Base-by-base conservation (phyloP, 2,113 vertebrate species). In the Donacobius atricapilla region DNA sequence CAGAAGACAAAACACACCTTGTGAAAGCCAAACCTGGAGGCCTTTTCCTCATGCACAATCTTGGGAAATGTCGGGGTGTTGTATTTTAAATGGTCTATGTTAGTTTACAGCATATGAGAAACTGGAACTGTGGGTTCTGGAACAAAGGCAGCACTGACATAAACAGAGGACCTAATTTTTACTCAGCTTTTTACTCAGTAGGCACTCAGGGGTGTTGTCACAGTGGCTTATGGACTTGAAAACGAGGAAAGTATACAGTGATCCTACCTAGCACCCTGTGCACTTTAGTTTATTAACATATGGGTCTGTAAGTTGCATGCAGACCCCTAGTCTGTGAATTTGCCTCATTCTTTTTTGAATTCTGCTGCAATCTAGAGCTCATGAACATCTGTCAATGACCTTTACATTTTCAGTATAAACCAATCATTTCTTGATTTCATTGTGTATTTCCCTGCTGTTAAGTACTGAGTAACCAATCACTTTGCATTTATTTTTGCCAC, bases 221-320 rank as follows among this genome's bases (percentile, higher is more conserved):
- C 22, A 70, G 6, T 18, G 18, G 33, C 28, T 66, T 37, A 63
- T 30, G 15, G 24, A n/a, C 66, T 42, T 3, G 56, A 56, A 73
- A 89, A 42, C 9, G 53, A 47, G n/a, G 11, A 45, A 47, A 77
- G 17, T 21, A n/a, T 19, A 25, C 6, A 56, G n/a, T 8, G 25
- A 73, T 73, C 21, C 10, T 61, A 42, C 19, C 35, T 35, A 84
- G 35, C 35, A 75, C 18, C 7, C 57, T n/a, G 9, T 1, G 4
- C 16, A 17, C 50, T 11, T 65, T 44, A 5, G 27, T 57, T 80
- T 40, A 73, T 40, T 48, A 44, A 27, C 0, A 0, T 14, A 25
- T 16, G 23, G 3, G 9, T 54, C 50, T 58, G 54, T 20, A 86
- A 86, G 10, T 13, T 80, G 31, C 35, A 80, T 30, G 14, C 56